Percentiles rank a stretch among this genome's conserved stretches.
Conservation (phyloP, 2,888 invertebrate species). For the Atrina japonica region DNA sequence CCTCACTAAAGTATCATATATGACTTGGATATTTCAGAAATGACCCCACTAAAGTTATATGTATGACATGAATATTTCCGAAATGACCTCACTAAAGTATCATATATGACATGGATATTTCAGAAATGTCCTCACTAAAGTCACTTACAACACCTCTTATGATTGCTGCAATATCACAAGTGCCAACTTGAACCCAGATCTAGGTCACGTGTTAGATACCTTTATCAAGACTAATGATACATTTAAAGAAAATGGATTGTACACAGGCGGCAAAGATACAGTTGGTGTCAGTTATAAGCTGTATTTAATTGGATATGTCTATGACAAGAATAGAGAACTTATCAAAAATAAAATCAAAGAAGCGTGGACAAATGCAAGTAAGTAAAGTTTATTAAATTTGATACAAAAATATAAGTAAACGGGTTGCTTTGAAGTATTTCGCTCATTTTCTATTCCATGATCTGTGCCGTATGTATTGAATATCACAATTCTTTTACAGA, state of each 20-base stretch:
- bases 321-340: slow-evolving; percentile 14
- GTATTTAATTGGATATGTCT: slow-evolving; percentile 28
- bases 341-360: slow-evolving; percentile 23
- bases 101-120: too few species aligned
- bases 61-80: too few species aligned
- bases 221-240: background rate
- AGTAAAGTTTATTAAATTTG: background rate
- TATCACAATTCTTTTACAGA: too few species aligned
- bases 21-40: too few species aligned
- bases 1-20: too few species aligned
- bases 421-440: too few species aligned
- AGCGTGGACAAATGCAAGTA: slow-evolving; percentile 26
- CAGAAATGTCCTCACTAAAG: slow-evolving; percentile 9
- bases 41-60: too few species aligned
- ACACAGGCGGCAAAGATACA: background rate
- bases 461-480: too few species aligned
- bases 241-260: background rate
- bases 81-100: too few species aligned
- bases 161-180: slow-evolving; percentile 19
- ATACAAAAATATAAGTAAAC: background rate
- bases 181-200: slow-evolving; percentile 6
- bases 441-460: too few species aligned
- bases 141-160: slow-evolving; percentile 19
- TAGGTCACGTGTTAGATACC: background rate
- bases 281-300: slow-evolving; percentile 19